Evolutionary conservation across 2,888 invertebrate species (phyloP), one percentile per base, ranked within the genome.

Genomic region (Chalcis sispes): DNA sequence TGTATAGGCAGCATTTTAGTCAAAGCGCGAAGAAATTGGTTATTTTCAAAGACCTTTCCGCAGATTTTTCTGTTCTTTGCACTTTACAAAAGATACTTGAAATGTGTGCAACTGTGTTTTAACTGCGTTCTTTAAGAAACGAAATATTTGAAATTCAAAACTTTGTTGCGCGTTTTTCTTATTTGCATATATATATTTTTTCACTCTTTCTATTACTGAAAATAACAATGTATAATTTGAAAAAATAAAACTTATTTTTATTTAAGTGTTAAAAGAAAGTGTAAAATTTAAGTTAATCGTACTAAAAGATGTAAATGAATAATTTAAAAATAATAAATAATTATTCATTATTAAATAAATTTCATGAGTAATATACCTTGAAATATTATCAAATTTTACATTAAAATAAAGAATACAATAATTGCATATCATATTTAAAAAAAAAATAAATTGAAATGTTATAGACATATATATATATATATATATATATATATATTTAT

Each of bases 41-140:
- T 50, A 36, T 40, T 70, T 71, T 54, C 71, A 42, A 61, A 40
- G 27, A 71, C 50, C 52, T 52, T 61, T 42, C 42, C 15, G 61
- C 54, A 27, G 1, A 69, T 46, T 2, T 3, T 32, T 58, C n/a
- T 8, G 18, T 42, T 32, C 20, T 32, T 29, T 42, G 46, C 56
- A 29, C 2, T 48, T 20, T 8, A 27, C 27, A 29, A 52, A 71
- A 62, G 42, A 42, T 42, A 40, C 40, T 62, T 62, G 62, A 71
- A 71, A 62, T 27, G 40, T 52, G n/a, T 7, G 25, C 46, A 48
- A 40, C 23, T 15, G 40, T 62, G 20, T 29, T 62, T 61, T 27
- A 42, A 32, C n/a, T 61, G n/a, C 32, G 20, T 48, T 50, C 25
- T n/a, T n/a, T 18, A 29, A 4, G 10, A 36, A 36, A 23, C 8